Evolutionary conservation across 2,113 vertebrate genomes (phyloP).

Genomic region (Scopus umbretta): DNA sequence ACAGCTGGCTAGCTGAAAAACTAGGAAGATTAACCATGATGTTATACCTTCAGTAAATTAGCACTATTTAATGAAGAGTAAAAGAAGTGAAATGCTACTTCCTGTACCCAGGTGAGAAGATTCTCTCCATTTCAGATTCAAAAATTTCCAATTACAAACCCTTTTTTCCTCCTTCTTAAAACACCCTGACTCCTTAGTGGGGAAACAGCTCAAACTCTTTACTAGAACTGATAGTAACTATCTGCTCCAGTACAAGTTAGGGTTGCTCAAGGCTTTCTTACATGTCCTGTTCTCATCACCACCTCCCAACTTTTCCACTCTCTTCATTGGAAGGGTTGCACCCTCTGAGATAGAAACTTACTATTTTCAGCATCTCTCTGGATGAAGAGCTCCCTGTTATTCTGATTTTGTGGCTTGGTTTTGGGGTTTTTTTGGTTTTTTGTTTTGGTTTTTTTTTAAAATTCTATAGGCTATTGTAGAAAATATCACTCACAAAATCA

Average conservation of each 20-base stretch:
- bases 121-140: not conserved
- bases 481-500: not conserved
- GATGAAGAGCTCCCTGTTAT: not conserved
- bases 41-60: not conserved
- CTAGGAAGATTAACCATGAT: not conserved
- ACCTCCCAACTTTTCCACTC: not conserved
- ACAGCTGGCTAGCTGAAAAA: not conserved
- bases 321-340: not conserved
- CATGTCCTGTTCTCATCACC: not conserved
- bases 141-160: not conserved
- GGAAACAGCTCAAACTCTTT: not conserved
- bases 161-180: not conserved
- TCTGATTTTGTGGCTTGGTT: not conserved
- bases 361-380: not conserved
- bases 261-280: not conserved
- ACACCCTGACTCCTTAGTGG: not conserved
- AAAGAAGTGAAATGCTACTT: not conserved
- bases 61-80: not conserved
- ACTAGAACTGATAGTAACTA: not conserved
- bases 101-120: not conserved
- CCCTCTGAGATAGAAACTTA: not conserved
- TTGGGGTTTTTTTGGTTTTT: too few relatives aligned
- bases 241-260: not conserved
- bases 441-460: not conserved
- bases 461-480: not conserved